phyloP scores from a whole-genome alignment of 2,113 vertebrate genomes.

The Petromus typicus region DNA sequence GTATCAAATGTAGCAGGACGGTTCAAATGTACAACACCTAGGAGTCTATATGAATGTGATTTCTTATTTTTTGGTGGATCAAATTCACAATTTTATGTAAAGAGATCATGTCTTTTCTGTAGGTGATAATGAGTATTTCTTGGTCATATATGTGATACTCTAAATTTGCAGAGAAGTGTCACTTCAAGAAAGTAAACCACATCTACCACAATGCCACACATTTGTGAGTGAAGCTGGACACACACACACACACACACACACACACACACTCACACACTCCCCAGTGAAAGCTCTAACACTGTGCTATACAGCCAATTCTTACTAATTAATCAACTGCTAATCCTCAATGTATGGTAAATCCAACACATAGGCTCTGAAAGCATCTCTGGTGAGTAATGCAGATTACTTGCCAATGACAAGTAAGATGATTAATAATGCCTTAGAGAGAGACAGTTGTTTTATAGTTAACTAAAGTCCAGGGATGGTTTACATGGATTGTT shows the following conservation, averaged over 20 bases:
- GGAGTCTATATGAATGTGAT: slow-evolving; percentile 73
- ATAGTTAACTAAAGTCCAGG: not conserved
- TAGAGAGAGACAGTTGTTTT: not conserved
- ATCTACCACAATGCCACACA: slow-evolving; percentile 63
- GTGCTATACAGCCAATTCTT: slow-evolving; percentile 28
- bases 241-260: not conserved
- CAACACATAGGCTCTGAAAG: not conserved
- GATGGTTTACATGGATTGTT: not conserved
- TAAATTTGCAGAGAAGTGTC: slow-evolving; percentile 48
- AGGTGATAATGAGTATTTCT: slow-evolving; percentile 56
- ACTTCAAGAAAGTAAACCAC: slow-evolving; percentile 69
- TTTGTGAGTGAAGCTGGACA: slow-evolving; percentile 34
- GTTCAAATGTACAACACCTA: not conserved
- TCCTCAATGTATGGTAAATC: slow-evolving; percentile 47
- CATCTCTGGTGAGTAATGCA: not conserved
- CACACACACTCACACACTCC: not conserved
- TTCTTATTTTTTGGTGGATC: slow-evolving; percentile 68
- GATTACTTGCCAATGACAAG: not conserved
- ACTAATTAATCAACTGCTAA: slow-evolving; percentile 55
- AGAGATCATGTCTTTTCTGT: slow-evolving; percentile 61
- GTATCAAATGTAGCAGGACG: slow-evolving; percentile 41
- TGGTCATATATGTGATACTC: slow-evolving; percentile 64
- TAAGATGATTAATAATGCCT: not conserved
- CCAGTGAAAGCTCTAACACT: not conserved
- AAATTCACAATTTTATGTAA: slow-evolving; percentile 64